Evolutionary conservation across 2,888 invertebrate species (phyloP).

Genomic region (Lamproptera curius): DNA sequence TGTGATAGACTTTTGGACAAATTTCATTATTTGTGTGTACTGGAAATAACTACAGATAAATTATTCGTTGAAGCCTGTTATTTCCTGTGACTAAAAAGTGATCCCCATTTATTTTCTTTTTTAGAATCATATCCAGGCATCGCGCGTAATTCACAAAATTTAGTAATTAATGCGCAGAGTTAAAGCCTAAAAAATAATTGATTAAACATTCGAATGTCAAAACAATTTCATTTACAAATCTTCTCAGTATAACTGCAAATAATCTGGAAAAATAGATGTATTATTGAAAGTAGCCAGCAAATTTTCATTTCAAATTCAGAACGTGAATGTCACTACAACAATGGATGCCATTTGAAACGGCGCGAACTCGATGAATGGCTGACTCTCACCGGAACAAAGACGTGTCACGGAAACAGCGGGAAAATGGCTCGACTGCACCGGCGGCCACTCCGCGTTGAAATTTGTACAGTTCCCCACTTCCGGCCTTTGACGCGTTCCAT

Average conservation of each 20-base stretch:
- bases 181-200: not conserved
- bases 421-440: slow-evolving; percentile 3
- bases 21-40: too few relatives aligned
- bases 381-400: slow-evolving; percentile 11
- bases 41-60: too few relatives aligned
- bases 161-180: not conserved
- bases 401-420: slow-evolving; percentile 4
- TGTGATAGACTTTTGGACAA: too few relatives aligned
- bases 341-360: slow-evolving; percentile 10
- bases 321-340: slow-evolving; percentile 5
- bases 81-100: too few relatives aligned
- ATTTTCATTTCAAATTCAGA: slow-evolving; percentile 3
- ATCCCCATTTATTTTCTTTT: too few relatives aligned
- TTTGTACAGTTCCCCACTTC: slow-evolving; percentile 4
- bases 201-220: not conserved
- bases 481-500: slow-evolving; percentile 2
- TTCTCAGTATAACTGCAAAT: not conserved
- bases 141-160: not conserved
- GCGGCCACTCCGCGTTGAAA: slow-evolving; percentile 3
- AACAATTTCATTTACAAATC: not conserved
- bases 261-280: too few relatives aligned
- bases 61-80: too few relatives aligned
- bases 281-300: not conserved
- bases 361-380: slow-evolving; percentile 8
- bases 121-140: not conserved